Evolutionary conservation across 2,888 invertebrate species (phyloP).

Genomic region (Listrodromus nycthemerus): DNA sequence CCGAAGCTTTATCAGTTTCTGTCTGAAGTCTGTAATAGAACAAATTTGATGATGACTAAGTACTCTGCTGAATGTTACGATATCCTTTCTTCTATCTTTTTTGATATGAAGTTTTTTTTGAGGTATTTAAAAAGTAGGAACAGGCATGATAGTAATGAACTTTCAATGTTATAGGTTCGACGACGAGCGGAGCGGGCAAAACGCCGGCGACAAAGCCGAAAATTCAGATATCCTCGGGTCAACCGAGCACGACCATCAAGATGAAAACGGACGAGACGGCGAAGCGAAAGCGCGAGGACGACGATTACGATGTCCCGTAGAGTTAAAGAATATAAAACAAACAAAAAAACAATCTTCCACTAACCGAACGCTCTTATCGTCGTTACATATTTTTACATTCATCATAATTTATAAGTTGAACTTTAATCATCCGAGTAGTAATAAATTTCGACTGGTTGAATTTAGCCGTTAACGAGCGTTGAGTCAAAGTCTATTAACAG

Average conservation of each 20-base stretch:
- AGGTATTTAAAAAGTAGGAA: background rate
- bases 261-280: slow-evolving; percentile 78
- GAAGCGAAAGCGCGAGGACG: slow-evolving; percentile 82
- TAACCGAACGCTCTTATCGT: slow-evolving; percentile 41
- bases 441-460: slow-evolving; percentile 47
- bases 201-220: slow-evolving; percentile 80
- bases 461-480: slow-evolving; percentile 7
- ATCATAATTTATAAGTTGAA: slow-evolving; percentile 49
- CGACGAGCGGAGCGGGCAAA: slow-evolving; percentile 70
- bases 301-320: slow-evolving; percentile 82
- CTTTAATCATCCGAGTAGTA: slow-evolving; percentile 36
- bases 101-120: background rate
- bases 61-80: background rate
- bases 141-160: background rate
- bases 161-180: slow-evolving; percentile 55
- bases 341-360: slow-evolving; percentile 55
- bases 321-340: slow-evolving; percentile 3
- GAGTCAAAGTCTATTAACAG: background rate
- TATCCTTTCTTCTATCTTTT: background rate
- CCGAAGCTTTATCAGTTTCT: background rate
- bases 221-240: slow-evolving; percentile 79
- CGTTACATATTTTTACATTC: slow-evolving; percentile 58
- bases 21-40: too few species aligned
- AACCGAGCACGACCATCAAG: slow-evolving; percentile 77
- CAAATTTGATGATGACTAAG: background rate